A percentile compares a stretch with the other conserved stretches of the same genome.
Conservation (phyloP, 2,113 vertebrate genomes). For the Accipiter cooperii region DNA sequence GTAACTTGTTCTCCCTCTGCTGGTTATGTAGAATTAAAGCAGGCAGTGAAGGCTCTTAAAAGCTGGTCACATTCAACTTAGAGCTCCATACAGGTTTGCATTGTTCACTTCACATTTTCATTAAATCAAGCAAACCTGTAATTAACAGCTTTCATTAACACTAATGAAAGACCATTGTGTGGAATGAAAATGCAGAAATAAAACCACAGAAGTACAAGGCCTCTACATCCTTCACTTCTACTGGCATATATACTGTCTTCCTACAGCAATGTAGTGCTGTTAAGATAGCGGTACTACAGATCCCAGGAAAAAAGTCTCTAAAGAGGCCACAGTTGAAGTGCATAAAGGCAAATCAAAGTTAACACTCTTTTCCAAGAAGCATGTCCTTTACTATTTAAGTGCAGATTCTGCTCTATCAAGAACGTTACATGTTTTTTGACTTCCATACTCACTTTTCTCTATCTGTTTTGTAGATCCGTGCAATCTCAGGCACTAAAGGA, state of each 20-base stretch:
- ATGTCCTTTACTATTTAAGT: neutral
- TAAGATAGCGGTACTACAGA: neutral
- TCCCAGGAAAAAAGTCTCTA: neutral
- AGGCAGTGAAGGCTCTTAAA: neutral
- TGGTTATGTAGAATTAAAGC: neutral
- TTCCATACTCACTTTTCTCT: conserved; percentile 94
- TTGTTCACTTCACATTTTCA: neutral
- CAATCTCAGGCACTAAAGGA: conserved; percentile 99
- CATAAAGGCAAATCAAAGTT: neutral
- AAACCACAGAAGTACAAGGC: neutral
- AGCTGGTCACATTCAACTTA: neutral
- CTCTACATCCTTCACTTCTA: neutral
- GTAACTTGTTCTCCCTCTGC: conserved; percentile 42
- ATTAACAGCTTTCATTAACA: neutral
- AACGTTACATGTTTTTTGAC: neutral
- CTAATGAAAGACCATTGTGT: neutral
- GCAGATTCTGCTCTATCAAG: neutral
- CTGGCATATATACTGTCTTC: neutral
- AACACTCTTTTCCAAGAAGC: neutral
- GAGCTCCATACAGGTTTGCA: neutral
- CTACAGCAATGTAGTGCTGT: neutral
- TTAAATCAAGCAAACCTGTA: neutral
- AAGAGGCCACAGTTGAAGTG: neutral
- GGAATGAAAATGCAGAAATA: neutral
- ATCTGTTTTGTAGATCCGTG: conserved; percentile 99